Evolutionary conservation across 2,797 vertebrate genomes (phyloP), one percentile per base, ranked within the genome.

Genomic region (Etheostoma perlongum): DNA sequence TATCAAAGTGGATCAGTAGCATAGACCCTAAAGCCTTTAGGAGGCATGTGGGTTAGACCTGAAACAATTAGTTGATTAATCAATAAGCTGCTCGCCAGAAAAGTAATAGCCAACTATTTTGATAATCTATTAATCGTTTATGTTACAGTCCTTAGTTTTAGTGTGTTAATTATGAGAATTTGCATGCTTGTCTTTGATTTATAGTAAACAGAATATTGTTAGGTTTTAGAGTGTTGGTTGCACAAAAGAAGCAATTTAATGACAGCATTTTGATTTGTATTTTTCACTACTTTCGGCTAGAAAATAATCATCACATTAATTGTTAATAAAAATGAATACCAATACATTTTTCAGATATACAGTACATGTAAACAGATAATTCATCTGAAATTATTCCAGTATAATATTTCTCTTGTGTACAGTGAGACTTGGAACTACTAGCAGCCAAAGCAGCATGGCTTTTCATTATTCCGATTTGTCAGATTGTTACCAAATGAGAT

Each of bases 1-100:
- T 66, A 58, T 65, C 61, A 76, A 78, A 54, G 54, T 62, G 63
- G 19, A 83, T 73, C 42, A 68, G 30, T 18, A 6, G 42, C 67
- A 16, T 40, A 58, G 16, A 74, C 30, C 75, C 36, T 51, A 21
- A 3, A 16, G 1, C 55, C 49, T 58, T 55, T 10, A 72, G 65
- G 19, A 25, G 18, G 2, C 23, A 62, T 42, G 59, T 16, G 14
- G 36, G 13, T 69, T 48, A 58, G 27, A 64, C 23, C 40, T n/a
- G 33, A 49, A 67, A 64, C 8, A 16, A 67, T 25, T 19, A 21
- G 7, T 62, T 1, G 1, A 21, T 42, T 16, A 40, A 15, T 2
- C 7, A 5, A 82, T 42, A 36, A 52, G 53, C 14, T 36, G 19
- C 69, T 51, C 2, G 4, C 13, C 33, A 42, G 23, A 49, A 48